Evolutionary conservation across 1,140 invertebrate species (phyloP).

Genomic region (Philotrypesis tridentata): DNA sequence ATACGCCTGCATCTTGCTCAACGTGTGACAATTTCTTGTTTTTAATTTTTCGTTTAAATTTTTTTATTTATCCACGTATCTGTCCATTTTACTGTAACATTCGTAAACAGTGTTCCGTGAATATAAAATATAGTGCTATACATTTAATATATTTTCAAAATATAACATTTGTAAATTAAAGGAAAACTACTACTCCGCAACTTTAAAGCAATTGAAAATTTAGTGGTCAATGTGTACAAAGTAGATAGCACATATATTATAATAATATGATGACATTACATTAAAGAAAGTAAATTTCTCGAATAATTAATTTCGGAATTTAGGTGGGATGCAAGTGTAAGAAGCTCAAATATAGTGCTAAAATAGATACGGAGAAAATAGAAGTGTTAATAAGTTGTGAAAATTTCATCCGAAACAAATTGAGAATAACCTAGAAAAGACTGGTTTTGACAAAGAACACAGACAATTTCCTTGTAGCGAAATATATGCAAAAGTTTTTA

Average conservation of each 20-base stretch:
- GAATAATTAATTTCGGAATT: slow-evolving; percentile 10
- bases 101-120: not conserved
- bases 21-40: not conserved
- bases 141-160: slow-evolving; percentile 2
- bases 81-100: slow-evolving; percentile 11
- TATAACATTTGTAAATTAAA: slow-evolving; percentile 6
- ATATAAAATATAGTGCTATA: slow-evolving; percentile 6
- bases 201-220: slow-evolving; percentile 2
- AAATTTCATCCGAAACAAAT: not conserved
- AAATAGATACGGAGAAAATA: not conserved
- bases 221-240: slow-evolving; percentile 12
- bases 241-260: slow-evolving; percentile 1
- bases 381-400: slow-evolving; percentile 1
- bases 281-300: slow-evolving; percentile 20
- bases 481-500: slow-evolving; percentile 9
- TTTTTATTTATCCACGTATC: not conserved
- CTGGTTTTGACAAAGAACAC: slow-evolving; percentile 11
- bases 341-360: not conserved
- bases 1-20: slow-evolving; percentile 42
- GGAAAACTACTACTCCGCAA: not conserved
- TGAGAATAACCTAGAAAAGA: slow-evolving; percentile 17
- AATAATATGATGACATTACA: not conserved
- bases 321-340: slow-evolving; percentile 30
- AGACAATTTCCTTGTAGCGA: not conserved
- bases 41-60: slow-evolving; percentile 6